Conservation (phyloP, 2,888 invertebrate genomes). For the Idaea straminata region DNA sequence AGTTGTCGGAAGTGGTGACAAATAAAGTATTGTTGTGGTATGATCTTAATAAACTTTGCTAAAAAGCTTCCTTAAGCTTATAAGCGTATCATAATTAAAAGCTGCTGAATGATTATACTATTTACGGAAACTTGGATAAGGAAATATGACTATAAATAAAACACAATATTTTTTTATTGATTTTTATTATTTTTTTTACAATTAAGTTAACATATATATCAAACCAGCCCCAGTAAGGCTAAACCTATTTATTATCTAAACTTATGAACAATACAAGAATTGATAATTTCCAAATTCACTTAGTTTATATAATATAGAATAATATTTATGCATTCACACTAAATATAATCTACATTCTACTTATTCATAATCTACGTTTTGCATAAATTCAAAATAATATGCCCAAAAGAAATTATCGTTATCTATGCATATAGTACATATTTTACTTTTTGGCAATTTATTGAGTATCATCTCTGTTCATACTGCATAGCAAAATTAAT, state of each 20-base stretch:
- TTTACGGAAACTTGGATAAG: neutral
- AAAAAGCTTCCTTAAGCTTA: no score
- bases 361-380: conserved; percentile 78
- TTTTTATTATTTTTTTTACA: conserved; percentile 76
- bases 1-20: no score
- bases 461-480: conserved; percentile 79
- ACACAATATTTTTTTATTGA: conserved; percentile 56
- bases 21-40: no score
- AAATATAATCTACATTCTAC: conserved; percentile 80
- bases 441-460: conserved; percentile 82
- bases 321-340: conserved; percentile 77
- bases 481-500: conserved; percentile 79
- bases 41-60: no score
- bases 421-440: conserved; percentile 75
- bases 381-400: conserved; percentile 81
- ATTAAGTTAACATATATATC: conserved; percentile 81
- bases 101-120: neutral
- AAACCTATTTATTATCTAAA: conserved; percentile 81
- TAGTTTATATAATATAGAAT: conserved; percentile 77
- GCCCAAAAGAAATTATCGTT: conserved; percentile 81
- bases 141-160: conserved; percentile 52
- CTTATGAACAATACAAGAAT: conserved; percentile 80
- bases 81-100: no score
- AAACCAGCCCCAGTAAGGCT: conserved; percentile 81
- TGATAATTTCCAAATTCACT: conserved; percentile 80